phyloP scores from a whole-genome alignment of 2,797 vertebrate genomes.

The Chelon auratus region DNA sequence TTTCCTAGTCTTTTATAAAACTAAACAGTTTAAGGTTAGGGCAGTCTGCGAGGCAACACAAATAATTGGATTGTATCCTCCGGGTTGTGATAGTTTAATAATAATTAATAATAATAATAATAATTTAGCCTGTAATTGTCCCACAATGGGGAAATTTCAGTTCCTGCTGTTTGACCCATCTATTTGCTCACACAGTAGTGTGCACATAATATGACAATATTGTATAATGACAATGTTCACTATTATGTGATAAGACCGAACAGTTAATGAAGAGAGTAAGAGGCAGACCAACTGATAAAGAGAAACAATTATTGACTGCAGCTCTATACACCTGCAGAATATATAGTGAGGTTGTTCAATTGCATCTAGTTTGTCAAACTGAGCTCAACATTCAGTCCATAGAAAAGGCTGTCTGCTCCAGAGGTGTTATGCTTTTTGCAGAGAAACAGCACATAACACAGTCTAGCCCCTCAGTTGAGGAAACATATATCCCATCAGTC shows the following conservation, averaged over 20 bases:
- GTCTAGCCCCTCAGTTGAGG: constrained; percentile 5
- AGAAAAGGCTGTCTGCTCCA: not conserved
- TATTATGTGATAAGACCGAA: not conserved
- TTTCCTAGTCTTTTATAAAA: not conserved
- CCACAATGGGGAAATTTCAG: no score
- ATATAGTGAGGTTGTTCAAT: not conserved
- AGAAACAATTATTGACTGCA: not conserved
- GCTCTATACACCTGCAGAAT: not conserved
- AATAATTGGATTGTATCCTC: not conserved
- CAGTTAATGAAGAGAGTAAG: not conserved
- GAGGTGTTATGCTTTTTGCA: constrained; percentile 5
- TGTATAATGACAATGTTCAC: not conserved
- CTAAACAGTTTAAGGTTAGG: not conserved
- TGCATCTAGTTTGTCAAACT: not conserved
- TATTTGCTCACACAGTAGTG: no score
- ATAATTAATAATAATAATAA: no score
- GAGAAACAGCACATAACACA: constrained; percentile 14
- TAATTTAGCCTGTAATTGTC: no score
- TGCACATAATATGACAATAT: no score
- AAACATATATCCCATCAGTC: constrained; percentile 39
- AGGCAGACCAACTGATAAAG: not conserved
- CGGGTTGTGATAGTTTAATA: not conserved
- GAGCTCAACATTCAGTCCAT: not conserved
- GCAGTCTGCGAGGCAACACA: not conserved
- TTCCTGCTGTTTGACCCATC: no score